Percentiles rank a stretch among this genome's conserved stretches.
These are phyloP conservation scores for Drosophila serrata DNA, from an alignment of 1,140 invertebrate species.

Conservation along the genomic window DNA sequence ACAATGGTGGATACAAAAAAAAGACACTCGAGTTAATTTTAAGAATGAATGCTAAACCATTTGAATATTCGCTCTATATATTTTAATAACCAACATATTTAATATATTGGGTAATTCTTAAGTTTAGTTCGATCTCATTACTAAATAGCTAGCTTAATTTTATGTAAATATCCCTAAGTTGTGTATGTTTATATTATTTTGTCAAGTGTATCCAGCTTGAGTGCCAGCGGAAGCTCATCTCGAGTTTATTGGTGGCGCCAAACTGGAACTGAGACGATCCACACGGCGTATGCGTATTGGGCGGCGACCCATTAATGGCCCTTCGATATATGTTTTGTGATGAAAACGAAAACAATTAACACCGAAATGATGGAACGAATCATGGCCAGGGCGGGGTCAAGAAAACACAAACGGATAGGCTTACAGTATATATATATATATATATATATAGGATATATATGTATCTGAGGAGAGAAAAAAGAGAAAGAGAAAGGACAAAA, in stretches of 20 bases:
- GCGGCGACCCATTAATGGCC: constrained; percentile 63
- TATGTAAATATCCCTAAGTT: neutral
- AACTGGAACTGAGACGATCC: constrained; percentile 27
- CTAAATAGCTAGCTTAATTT: neutral
- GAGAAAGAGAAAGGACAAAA: constrained; percentile 29
- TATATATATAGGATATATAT: constrained; percentile 13
- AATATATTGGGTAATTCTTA: neutral
- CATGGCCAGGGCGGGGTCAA: constrained; percentile 40
- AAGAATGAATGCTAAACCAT: neutral
- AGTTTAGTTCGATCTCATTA: neutral
- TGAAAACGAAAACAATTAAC: constrained; percentile 83
- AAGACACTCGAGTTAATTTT: constrained; percentile 28
- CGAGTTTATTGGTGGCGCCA: constrained; percentile 75
- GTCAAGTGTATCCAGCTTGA: constrained; percentile 22
- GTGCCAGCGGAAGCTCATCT: constrained; percentile 72
- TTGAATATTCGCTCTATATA: neutral
- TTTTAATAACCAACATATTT: neutral
- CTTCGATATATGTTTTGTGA: constrained; percentile 77
- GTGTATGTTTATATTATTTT: neutral
- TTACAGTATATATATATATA: constrained; percentile 31
- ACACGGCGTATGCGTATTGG: constrained; percentile 55
- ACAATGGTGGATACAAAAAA: constrained; percentile 25
- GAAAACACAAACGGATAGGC: constrained; percentile 19
- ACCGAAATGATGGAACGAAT: constrained; percentile 75
- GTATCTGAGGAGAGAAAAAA: neutral